These are phyloP conservation scores for Lophotis ruficrista DNA, from an alignment of 2,113 vertebrate genomes.

Conservation along the genomic window DNA sequence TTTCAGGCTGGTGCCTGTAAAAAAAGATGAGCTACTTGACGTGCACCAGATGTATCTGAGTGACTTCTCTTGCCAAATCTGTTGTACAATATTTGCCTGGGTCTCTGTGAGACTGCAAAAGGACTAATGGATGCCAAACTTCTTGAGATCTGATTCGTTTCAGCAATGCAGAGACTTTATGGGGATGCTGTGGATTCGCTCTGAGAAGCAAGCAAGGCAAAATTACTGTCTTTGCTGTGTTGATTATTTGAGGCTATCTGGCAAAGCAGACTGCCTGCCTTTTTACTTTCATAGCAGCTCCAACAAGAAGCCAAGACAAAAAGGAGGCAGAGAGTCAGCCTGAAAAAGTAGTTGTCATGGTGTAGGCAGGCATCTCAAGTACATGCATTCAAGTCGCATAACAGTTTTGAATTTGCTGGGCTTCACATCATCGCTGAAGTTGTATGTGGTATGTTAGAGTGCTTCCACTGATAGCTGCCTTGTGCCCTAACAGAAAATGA, in stretches of 20 bases:
- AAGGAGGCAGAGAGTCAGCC: neutral
- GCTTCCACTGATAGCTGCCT: neutral
- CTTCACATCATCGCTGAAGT: neutral
- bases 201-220: neutral
- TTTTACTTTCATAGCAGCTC: slow-evolving; percentile 23
- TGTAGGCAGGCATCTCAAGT: slow-evolving; percentile 13
- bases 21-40: neutral
- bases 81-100: neutral
- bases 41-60: neutral
- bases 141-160: slow-evolving; percentile 24
- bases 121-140: slow-evolving; percentile 2
- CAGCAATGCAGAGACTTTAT: neutral
- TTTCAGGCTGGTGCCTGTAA: neutral
- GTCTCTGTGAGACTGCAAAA: slow-evolving; percentile 37
- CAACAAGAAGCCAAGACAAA: neutral
- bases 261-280: neutral
- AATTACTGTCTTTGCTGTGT: neutral
- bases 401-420: neutral
- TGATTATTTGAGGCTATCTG: slow-evolving; percentile 44
- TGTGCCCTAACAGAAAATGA: neutral
- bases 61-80: slow-evolving; percentile 15
- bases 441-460: fast-evolving
- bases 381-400: neutral
- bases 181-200: neutral
- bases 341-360: slow-evolving; percentile 34